Percentiles rank a stretch among this genome's conserved stretches.
Evolutionary conservation across 2,797 vertebrate genomes (phyloP).

Genomic region (Parambassis ranga): DNA sequence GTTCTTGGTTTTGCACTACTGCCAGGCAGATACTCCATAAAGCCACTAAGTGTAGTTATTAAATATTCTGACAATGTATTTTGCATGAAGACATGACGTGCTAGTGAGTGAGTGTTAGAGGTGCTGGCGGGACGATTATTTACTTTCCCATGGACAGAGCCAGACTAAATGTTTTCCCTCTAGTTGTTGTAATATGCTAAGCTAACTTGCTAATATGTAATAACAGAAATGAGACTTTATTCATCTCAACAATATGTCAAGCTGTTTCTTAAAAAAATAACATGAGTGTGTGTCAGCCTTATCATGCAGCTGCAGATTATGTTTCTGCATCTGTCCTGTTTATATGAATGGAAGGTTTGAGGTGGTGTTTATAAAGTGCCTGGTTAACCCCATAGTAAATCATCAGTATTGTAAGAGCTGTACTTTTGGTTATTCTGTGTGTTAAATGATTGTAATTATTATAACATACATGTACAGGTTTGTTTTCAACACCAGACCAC

Average conservation of each 20-base stretch:
- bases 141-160: neutral
- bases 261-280: too few species aligned
- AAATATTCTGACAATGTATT: neutral
- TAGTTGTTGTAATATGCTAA: neutral
- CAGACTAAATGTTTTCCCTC: rapidly evolving
- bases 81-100: too few species aligned
- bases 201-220: neutral
- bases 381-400: neutral
- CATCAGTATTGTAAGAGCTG: neutral
- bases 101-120: too few species aligned
- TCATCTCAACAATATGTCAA: too few species aligned
- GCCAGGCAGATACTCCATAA: neutral
- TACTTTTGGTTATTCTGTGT: slow-evolving; percentile 5
- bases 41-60: neutral
- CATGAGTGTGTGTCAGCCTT: too few species aligned
- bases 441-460: slow-evolving; percentile 10
- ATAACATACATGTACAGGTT: neutral
- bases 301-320: too few species aligned
- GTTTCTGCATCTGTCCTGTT: too few species aligned
- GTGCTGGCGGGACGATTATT: too few species aligned
- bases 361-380: slow-evolving; percentile 4
- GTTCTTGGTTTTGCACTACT: neutral
- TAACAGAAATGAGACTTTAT: neutral
- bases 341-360: neutral
- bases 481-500: neutral